Conservation (phyloP, 2,113 vertebrate species). For the Ammodytes dubius region DNA sequence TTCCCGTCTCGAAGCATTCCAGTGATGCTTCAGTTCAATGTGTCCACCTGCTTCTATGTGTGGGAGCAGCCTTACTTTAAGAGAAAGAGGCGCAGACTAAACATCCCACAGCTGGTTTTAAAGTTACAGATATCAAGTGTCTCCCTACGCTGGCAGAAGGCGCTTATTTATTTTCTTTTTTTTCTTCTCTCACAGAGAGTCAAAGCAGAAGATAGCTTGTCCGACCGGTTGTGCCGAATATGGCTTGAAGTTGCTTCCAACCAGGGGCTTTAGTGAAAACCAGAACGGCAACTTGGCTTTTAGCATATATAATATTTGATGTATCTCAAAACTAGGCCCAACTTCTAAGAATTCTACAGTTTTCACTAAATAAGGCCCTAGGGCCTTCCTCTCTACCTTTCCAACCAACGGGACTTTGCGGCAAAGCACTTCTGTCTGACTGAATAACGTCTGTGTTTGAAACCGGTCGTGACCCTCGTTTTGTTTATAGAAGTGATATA, state of each 20-base stretch:
- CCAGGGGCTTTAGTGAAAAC: slow-evolving; percentile 37
- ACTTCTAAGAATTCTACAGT: slow-evolving; percentile 43
- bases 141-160: slow-evolving; percentile 24
- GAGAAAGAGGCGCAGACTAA: slow-evolving; percentile 52
- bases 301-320: slow-evolving; percentile 35
- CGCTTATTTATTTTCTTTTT: slow-evolving; percentile 5
- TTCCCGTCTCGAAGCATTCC: slow-evolving; percentile 50
- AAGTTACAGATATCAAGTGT: slow-evolving; percentile 30
- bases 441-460: slow-evolving; percentile 49
- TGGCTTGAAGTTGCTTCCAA: slow-evolving; percentile 48
- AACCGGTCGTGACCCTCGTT: slow-evolving; percentile 31
- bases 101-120: slow-evolving; percentile 53
- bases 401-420: slow-evolving; percentile 71
- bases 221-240: slow-evolving; percentile 67
- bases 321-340: slow-evolving; percentile 39
- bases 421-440: slow-evolving; percentile 71
- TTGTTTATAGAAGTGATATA: slow-evolving; percentile 27
- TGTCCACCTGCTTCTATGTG: slow-evolving; percentile 61
- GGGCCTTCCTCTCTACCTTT: slow-evolving; percentile 14
- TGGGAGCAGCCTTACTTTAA: slow-evolving; percentile 58
- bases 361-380: slow-evolving; percentile 25
- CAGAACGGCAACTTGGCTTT: slow-evolving; percentile 30
- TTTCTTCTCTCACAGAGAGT: slow-evolving; percentile 16
- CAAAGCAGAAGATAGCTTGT: slow-evolving; percentile 54
- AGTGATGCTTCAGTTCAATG: slow-evolving; percentile 61